A percentile compares a stretch with the other conserved stretches of the same genome.
Evolutionary conservation across 2,797 vertebrate genomes (phyloP).

Genomic region (Artibeus jamaicensis): DNA sequence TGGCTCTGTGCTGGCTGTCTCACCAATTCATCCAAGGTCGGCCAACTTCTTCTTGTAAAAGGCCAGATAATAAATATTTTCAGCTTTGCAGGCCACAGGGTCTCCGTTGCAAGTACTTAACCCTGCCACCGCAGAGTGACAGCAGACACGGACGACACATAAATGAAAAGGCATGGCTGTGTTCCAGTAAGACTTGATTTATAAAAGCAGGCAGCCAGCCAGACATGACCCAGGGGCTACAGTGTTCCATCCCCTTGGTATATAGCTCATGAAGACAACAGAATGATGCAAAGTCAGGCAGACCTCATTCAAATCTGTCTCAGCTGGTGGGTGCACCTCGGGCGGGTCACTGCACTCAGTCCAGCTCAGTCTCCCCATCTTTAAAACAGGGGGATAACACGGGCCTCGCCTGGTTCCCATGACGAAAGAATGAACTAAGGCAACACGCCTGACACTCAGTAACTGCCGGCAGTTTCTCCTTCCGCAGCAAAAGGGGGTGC

Average conservation of each 20-base stretch:
- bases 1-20: background rate
- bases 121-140: rapidly evolving
- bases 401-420: background rate
- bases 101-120: background rate
- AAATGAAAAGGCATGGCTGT: background rate
- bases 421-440: background rate
- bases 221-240: background rate
- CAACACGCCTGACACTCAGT: background rate
- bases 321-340: background rate
- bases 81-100: background rate
- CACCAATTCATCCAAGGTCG: background rate
- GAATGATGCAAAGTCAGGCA: background rate
- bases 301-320: background rate
- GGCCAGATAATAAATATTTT: background rate
- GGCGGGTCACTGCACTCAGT: background rate
- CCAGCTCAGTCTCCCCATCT: background rate
- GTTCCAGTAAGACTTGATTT: background rate
- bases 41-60: background rate
- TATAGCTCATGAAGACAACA: background rate
- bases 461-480: background rate
- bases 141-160: background rate
- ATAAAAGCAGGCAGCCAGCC: background rate
- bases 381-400: background rate
- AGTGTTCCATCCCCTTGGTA: background rate
- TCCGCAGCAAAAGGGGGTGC: background rate